These are phyloP conservation scores for Lepidocyrtinus sp. DNA, from an alignment of 2,888 invertebrate genomes.

Conservation along the genomic window DNA sequence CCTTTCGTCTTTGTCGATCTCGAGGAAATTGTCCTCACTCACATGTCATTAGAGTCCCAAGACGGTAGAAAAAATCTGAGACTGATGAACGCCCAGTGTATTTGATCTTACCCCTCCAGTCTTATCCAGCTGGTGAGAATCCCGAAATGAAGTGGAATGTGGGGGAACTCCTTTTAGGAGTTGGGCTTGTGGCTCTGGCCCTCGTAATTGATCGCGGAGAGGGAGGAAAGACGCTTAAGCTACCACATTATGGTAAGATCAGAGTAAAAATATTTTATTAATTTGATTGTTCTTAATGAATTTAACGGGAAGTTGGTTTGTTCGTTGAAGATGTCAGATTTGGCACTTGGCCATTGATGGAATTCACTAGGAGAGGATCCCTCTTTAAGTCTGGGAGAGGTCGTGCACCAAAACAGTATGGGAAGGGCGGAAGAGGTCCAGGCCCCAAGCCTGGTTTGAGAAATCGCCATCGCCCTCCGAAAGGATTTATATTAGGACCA, in stretches of 20 bases:
- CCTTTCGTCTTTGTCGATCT: too few relatives aligned
- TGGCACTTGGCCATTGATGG: conserved; percentile 60
- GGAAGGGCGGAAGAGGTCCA: neutral
- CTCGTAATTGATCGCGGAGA: conserved; percentile 19
- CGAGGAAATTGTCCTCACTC: too few relatives aligned
- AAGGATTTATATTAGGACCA: conserved; percentile 25
- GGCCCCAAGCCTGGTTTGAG: neutral
- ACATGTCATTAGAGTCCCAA: neutral
- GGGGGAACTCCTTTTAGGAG: conserved; percentile 18
- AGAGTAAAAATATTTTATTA: neutral
- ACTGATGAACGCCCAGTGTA: neutral
- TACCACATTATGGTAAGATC: conserved; percentile 44
- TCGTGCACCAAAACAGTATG: neutral
- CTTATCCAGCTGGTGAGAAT: conserved; percentile 35
- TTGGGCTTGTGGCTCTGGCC: conserved; percentile 4
- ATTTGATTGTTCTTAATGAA: neutral
- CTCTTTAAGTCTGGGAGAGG: conserved; percentile 3
- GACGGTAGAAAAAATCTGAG: neutral
- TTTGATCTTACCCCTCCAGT: conserved; percentile 25
- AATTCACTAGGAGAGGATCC: conserved; percentile 35
- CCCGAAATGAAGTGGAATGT: conserved; percentile 44
- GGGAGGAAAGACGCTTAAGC: conserved; percentile 43
- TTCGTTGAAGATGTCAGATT: conserved; percentile 48
- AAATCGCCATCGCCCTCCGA: neutral
- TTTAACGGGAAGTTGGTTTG: too few relatives aligned